Conservation (phyloP, 2,113 vertebrate genomes). For the Ptyas mucosa region DNA sequence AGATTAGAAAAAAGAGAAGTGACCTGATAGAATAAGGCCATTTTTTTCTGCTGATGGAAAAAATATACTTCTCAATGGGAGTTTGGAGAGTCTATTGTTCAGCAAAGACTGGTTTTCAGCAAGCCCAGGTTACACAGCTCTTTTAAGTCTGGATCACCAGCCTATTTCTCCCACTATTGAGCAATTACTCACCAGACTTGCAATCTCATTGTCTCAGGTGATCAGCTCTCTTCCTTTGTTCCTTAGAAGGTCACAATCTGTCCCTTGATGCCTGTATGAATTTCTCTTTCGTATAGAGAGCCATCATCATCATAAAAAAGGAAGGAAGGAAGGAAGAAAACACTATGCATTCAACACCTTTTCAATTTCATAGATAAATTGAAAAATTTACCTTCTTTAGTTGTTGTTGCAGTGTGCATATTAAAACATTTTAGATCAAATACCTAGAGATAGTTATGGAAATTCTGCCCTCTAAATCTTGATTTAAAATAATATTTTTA, state of each 20-base stretch:
- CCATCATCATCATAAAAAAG: neutral
- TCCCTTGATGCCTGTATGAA: neutral
- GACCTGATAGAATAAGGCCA: neutral
- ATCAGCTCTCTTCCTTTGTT: neutral
- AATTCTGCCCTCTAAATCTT: accelerated
- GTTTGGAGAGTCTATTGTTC: neutral
- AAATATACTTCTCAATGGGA: neutral
- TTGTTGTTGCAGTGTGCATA: neutral
- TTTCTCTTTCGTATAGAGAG: neutral
- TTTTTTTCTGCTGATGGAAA: neutral
- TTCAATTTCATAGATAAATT: neutral
- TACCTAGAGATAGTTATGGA: neutral
- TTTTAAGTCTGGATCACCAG: neutral
- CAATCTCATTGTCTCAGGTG: slow-evolving; percentile 1
- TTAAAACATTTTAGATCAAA: neutral
- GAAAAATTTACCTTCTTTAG: neutral
- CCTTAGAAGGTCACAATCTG: neutral
- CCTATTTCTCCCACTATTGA: slow-evolving; percentile 13
- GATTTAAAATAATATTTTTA: neutral
- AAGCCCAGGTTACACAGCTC: neutral
- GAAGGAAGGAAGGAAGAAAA: neutral
- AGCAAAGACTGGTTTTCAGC: slow-evolving; percentile 2
- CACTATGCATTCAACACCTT: neutral
- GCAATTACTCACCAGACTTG: slow-evolving; percentile 13
- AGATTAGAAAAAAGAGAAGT: slow-evolving; percentile 9